Evolutionary conservation across 2,888 invertebrate species (phyloP), one percentile per base, ranked within the genome.

Genomic region (Busseola fusca): DNA sequence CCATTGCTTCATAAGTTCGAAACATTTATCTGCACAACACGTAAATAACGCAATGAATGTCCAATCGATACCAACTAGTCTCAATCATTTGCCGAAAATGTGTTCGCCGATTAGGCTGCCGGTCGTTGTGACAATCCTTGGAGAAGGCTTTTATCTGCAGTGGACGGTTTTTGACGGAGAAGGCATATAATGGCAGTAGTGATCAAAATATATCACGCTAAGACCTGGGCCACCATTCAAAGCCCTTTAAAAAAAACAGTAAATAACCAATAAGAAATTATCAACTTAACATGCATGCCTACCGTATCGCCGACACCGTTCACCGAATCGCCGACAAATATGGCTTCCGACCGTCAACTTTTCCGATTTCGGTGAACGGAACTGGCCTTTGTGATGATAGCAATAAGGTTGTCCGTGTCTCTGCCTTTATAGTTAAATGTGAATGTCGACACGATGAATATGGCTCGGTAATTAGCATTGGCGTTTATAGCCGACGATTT

Each of bases 371-470:
- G 78, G 66, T 75, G 78, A 72, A 75, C 85, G 77, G 87, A 87
- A 88, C 73, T 85, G 77, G 81, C 81, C 90, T 86, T 83, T 89
- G 84, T 77, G 50, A 0, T 48, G 42, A 72, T 80, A 62, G 72
- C 4, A 63, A 83, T 90, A 90, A 87, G 86, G 86, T 74, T 77
- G 83, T 71, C 37, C 48, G 58, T 58, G 30, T 18, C 10, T 48
- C 34, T 69, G 37, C 62, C 60, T 69, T 73, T 74, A 83, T 84
- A 78, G 81, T 75, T 76, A 76, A 76, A 74, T 83, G 76, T 84
- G 80, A 82, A 87, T 85, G 86, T 84, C 86, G 86, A 74, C 78
- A 80, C 71, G 34, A 60, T 74, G 74, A 77, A 78, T 84, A 85
- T 64, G 77, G 82, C 54, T 48, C 71, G 27, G 72, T 79, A 81